Percentiles rank a stretch among this genome's conserved stretches.
Conservation (phyloP, 2,113 vertebrate genomes). For the Todiramphus chloris region DNA sequence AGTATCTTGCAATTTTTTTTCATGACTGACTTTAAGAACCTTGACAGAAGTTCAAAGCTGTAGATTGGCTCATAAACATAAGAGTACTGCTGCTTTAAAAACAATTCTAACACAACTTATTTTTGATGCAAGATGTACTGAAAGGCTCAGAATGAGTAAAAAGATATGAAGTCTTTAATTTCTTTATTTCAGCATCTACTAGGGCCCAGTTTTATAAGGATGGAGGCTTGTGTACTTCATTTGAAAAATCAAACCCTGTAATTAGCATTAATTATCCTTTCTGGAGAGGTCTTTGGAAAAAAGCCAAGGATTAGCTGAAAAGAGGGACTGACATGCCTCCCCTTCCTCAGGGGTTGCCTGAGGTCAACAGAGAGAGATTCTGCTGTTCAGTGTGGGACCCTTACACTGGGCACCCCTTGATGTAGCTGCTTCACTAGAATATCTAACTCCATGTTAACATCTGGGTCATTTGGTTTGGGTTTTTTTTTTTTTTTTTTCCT, state of each 20-base stretch:
- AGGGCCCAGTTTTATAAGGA: neutral
- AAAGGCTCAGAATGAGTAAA: neutral
- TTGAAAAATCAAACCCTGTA: neutral
- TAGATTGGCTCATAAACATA: neutral
- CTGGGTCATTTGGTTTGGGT: neutral
- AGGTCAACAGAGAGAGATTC: neutral
- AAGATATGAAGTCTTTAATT: neutral
- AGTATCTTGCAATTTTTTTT: neutral
- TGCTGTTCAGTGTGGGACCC: neutral
- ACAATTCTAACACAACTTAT: neutral
- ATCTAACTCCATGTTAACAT: neutral
- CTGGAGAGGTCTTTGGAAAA: neutral
- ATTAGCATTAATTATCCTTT: conserved; percentile 24
- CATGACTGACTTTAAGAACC: neutral
- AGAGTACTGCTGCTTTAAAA: neutral
- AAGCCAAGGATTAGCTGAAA: neutral
- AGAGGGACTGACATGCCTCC: neutral
- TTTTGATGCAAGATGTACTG: neutral
- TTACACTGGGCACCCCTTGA: neutral
- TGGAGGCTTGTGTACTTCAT: neutral
- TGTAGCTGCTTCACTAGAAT: neutral
- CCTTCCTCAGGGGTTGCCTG: neutral
- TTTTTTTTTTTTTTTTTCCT: neutral
- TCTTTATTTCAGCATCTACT: neutral
- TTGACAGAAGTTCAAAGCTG: neutral